Base-by-base conservation (phyloP, 1,140 invertebrate species). In the Bacillus rossius region DNA sequence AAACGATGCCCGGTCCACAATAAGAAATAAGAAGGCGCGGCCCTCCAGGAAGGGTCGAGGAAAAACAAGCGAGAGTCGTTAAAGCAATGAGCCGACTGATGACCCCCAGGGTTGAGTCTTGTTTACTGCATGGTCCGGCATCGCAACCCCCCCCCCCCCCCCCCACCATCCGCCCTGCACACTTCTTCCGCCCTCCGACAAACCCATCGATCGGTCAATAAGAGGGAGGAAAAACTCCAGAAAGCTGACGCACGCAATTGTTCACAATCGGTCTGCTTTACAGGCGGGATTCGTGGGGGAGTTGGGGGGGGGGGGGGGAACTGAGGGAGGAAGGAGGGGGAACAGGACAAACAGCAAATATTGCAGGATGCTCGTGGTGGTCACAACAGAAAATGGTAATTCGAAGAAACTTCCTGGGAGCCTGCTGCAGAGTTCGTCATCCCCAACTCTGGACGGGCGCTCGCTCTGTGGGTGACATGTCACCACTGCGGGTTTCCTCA, bases 31-130 rank as follows among this genome's bases (percentile, higher is more conserved):
- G 29, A 34, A 34, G 10, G 5, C 29, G 4, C 10, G 29, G 29
- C n/a, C n/a, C n/a, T n/a, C n/a, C n/a, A n/a, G n/a, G n/a, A n/a
- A n/a, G 43, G n/a, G 20, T 22, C 19, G 47, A 49, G 25, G 47
- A 26, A 49, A 49, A 49, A 49, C 47, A 49, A 49, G 47, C 22
- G 17, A 19, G 8, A 26, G 20, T 49, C 47, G 47, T 49, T 49
- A 49, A 49, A 49, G 47, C 47, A 49, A 49, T 49, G 47, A 49
- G 20, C 10, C 47, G 25, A 26, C 16, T 14, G n/a, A 22, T 14
- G 20, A 7, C 1, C 47, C 7, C 16, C 3, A 34, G n/a, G 29
- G 5, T 34, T 34, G 5, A 34, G 29, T 34, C 29, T 34, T 34
- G 29, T 34, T 34, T 34, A 34, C 29, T 34, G 8, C 47, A 4